phyloP scores from a whole-genome alignment of 2,113 vertebrate genomes.

The Eclectus roratus region DNA sequence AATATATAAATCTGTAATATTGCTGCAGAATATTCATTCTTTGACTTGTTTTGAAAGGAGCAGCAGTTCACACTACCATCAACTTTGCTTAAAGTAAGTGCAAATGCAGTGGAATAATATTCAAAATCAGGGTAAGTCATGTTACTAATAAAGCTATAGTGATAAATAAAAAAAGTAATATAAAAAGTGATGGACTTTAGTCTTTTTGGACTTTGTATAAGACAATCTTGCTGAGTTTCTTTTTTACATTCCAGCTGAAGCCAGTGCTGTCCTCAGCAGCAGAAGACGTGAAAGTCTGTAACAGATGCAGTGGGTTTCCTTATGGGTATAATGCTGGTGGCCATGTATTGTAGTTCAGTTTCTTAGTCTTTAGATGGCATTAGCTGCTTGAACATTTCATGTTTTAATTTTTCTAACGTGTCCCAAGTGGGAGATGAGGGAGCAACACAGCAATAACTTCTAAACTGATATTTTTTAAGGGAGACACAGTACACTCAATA shows the following conservation, averaged over 20 bases:
- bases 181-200: background rate
- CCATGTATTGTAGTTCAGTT: constrained; percentile 10
- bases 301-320: background rate
- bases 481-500: background rate
- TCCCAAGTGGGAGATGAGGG: background rate
- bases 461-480: background rate
- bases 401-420: background rate
- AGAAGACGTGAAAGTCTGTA: background rate
- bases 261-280: background rate
- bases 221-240: background rate
- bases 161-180: background rate
- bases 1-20: background rate
- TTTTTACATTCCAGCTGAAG: background rate
- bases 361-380: constrained; percentile 65
- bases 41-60: background rate
- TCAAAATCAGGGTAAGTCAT: background rate
- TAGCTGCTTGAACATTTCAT: constrained; percentile 23
- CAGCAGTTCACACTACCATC: background rate
- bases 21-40: background rate
- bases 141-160: background rate
- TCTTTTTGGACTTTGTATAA: background rate
- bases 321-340: rapidly evolving
- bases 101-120: background rate
- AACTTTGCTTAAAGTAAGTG: background rate
- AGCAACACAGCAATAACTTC: background rate